Conservation (phyloP, 53 echinoderm and acorn worm species). For the Holothuria leucospilota region DNA sequence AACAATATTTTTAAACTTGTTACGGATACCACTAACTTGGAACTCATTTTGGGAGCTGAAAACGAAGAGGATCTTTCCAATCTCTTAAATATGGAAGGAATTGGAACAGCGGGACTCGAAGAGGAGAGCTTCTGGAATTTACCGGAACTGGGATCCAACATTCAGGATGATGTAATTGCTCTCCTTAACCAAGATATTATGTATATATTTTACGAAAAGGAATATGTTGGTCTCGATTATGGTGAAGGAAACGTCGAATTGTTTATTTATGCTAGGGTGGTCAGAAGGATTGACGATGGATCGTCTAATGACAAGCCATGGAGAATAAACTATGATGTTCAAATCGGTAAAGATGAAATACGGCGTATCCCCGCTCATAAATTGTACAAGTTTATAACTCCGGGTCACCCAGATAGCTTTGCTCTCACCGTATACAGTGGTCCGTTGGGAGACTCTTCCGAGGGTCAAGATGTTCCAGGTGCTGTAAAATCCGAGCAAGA, state of each 20-base stretch:
- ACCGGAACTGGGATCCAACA: slow-evolving; percentile 54
- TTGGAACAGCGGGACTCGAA: slow-evolving; percentile 22
- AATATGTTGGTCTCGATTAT: slow-evolving; percentile 66
- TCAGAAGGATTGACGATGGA: background rate
- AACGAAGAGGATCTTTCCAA: background rate
- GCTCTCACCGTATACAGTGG: background rate
- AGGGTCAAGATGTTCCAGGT: background rate
- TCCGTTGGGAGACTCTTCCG: background rate
- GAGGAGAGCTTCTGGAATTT: slow-evolving; percentile 3
- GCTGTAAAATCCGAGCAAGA: background rate
- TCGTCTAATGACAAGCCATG: background rate
- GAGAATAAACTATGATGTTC: background rate
- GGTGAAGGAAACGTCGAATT: slow-evolving; percentile 44
- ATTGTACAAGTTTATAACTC: slow-evolving; percentile 16
- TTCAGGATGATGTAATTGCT: slow-evolving; percentile 66
- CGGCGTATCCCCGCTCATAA: background rate
- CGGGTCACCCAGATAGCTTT: background rate
- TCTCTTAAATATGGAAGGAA: slow-evolving; percentile 11
- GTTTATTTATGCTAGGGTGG: slow-evolving; percentile 59
- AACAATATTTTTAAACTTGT: background rate
- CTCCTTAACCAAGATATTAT: slow-evolving; percentile 79
- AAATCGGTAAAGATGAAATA: slow-evolving; percentile 4
- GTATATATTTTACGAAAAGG: slow-evolving; percentile 63
- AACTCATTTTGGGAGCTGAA: background rate
- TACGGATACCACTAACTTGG: background rate